Base-by-base conservation (phyloP, 2,113 vertebrate genomes). In the Noctilio leporinus region DNA sequence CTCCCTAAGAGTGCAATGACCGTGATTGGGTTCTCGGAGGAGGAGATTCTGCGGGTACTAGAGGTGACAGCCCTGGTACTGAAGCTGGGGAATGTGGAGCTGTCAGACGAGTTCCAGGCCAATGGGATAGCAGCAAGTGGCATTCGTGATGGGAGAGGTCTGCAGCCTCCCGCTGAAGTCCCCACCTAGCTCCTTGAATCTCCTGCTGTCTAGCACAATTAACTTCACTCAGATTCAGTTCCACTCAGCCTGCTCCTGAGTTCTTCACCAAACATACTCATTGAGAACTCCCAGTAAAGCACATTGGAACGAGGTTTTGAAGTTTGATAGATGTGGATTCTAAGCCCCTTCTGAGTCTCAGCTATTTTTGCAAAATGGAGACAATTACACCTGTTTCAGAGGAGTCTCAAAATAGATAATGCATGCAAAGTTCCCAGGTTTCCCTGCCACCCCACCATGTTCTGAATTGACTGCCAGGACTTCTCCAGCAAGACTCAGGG, bases 21-120 rank as follows among this genome's bases (percentile, higher is more conserved):
- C 19, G 85, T 98, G 94, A 99, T 99, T 4, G 98, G 98, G 59
- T 98, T 99, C 97, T 98, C 97, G 0, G 69, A 98, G 0, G 35
- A 91, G 0, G 98, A 99, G 91, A 96, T 98, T 90, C 96, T 10
- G 0, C 96, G 96, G 33, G 97, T 99, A 87, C 96, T 99, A 67
- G 98, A 99, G 92, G 98, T 98, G 96, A 97, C 96, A 0, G 98
- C 98, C 0, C 88, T 98, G 64, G 98, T 99, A 91, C 98, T 99
- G 93, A 99, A 99, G 93, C 83, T 99, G 93, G 98, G 98, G 47
- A 98, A 98, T 0, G 80, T 99, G 86, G 70, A 97, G 86, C 96
- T 99, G 89, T 94, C 80, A 15, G 83, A 98, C 4, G 97, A 98
- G 65, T 98, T 96, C 96, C 98, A 98, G 95, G 97, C 98, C 96